Evolutionary conservation across 2,797 vertebrate species (phyloP), one percentile per base, ranked within the genome.

Genomic region (Gorsachius magnificus): DNA sequence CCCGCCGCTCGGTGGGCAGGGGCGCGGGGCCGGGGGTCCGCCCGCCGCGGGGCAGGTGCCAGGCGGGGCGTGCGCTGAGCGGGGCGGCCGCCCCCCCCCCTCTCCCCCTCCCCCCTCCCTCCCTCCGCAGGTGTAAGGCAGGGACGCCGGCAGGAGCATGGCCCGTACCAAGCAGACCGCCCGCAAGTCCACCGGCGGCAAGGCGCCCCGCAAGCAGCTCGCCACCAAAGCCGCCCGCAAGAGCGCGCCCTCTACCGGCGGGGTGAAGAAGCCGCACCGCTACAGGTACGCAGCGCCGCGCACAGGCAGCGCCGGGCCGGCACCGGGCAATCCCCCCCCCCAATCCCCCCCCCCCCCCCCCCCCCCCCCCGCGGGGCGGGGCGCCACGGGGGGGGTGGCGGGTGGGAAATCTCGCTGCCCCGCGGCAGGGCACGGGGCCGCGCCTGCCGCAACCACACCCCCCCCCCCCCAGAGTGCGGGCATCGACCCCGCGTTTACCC

Each of bases 251-350:
- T 98, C 98, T 89, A 98, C 98, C 33, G 98, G 98, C 65, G 98
- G 98, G 94, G 98, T 98, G 95, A 98, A 98, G 98, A 98, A 98
- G 78, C 98, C 98, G 77, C 98, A 98, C 69, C 98, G 98, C 79
- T 98, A 98, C 98, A 97, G 98, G 98, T 98, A 98, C 81, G 45
- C 78, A 94, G 87, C 86, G 60, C 84, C 71, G 57, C 89, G 87
- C 94, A 68, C 10, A 45, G 94, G 94, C 84, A 56, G 74, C 58
- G 1, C 11, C 43, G 51, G 46, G 41, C 33, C 70, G 29, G 18
- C 19, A 63, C 57, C 57, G 53, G 41, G 41, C 41, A 16, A 13
- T 6, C 41, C 41, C 41, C 41, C 5, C 15, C 21, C 9, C 22
- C 8, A 38, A 38, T 38, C 11, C 53, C 11, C 11, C 21, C 14